Conservation (phyloP, 2,797 vertebrate species). For the Takifugu ocellatus region DNA sequence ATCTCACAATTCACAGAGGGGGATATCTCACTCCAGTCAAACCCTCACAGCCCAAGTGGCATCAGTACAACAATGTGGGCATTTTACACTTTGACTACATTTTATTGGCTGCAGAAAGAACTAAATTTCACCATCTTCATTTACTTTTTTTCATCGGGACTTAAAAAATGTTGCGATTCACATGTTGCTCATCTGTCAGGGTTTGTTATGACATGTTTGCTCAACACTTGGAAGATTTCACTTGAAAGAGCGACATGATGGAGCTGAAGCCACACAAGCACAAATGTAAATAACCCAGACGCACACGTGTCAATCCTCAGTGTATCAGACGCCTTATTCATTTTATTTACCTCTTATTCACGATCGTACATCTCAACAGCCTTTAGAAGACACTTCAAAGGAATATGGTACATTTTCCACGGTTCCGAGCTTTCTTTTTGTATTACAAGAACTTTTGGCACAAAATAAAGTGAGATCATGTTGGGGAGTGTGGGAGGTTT, state of each 20-base stretch:
- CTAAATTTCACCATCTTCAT: no score
- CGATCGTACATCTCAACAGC: constrained; percentile 33
- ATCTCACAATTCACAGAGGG: no score
- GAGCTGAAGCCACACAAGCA: background rate
- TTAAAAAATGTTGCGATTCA: no score
- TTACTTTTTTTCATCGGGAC: no score
- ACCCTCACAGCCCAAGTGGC: no score
- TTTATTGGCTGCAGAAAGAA: no score
- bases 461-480: constrained; percentile 35
- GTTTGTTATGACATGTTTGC: constrained; percentile 3
- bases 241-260: constrained; percentile 9
- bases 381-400: constrained; percentile 30
- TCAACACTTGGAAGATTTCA: constrained; percentile 7
- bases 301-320: constrained; percentile 1
- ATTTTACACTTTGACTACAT: no score
- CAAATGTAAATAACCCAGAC: background rate
- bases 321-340: constrained; percentile 22
- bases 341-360: constrained; percentile 47
- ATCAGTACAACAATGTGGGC: no score
- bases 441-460: constrained; percentile 54
- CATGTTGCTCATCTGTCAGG: no score
- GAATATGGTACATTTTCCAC: constrained; percentile 24
- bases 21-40: no score
- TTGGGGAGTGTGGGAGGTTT: constrained; percentile 44
- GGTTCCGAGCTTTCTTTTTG: constrained; percentile 8